These are phyloP conservation scores for Clavelina lepadiformis DNA, from an alignment of 23 tunicate genomes.

Conservation along the genomic window DNA sequence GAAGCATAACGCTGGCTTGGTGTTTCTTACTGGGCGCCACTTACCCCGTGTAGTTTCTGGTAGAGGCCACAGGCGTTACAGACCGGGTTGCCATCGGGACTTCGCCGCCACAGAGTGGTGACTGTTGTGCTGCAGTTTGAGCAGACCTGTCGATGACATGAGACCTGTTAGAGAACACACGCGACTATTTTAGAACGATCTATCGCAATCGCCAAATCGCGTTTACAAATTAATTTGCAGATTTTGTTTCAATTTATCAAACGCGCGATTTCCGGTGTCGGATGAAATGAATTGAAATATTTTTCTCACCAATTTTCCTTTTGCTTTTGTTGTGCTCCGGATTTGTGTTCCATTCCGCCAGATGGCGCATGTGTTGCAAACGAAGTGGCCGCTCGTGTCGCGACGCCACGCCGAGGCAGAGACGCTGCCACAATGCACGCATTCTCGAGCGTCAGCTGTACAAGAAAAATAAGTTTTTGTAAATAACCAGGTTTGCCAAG, in stretches of 20 bases:
- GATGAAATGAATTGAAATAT: neutral
- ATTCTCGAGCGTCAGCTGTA: constrained; percentile 23
- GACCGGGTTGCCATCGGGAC: constrained; percentile 92
- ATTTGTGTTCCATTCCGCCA: constrained; percentile 35
- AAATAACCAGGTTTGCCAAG: too few relatives aligned
- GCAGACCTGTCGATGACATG: constrained; percentile 68
- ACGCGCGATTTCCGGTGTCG: too few relatives aligned
- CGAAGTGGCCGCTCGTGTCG: constrained; percentile 20
- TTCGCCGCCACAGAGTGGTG: constrained; percentile 92
- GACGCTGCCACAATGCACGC: constrained; percentile 30
- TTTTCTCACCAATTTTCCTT: constrained; percentile 79
- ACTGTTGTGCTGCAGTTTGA: constrained; percentile 83
- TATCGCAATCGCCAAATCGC: constrained; percentile 1
- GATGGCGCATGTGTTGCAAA: constrained; percentile 52
- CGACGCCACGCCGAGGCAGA: constrained; percentile 37
- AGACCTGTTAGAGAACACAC: constrained; percentile 13
- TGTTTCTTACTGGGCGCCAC: constrained; percentile 1
- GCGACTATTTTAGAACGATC: neutral
- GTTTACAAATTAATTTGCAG: too few relatives aligned
- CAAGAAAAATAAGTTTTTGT: too few relatives aligned
- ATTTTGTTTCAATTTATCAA: constrained; percentile 8
- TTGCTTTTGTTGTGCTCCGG: constrained; percentile 24
- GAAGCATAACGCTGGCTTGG: too few relatives aligned
- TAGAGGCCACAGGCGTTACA: constrained; percentile 95
- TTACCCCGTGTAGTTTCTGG: constrained; percentile 90